phyloP scores from a whole-genome alignment of 2,888 invertebrate genomes.

The Linnaemya vulpina region DNA sequence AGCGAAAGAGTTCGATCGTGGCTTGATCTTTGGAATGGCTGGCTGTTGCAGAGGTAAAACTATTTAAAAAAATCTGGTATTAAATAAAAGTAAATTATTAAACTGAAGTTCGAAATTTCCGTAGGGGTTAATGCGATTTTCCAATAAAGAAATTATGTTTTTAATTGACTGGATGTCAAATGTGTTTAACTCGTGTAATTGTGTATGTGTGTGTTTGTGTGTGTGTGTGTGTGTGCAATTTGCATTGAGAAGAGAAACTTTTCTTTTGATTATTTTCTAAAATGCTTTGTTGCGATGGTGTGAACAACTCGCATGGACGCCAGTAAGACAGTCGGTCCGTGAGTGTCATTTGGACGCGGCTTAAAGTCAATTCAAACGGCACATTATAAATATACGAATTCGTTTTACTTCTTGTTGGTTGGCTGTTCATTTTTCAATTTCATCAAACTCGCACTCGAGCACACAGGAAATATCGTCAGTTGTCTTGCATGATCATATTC shows the following conservation, averaged over 20 bases:
- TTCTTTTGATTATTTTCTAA: constrained; percentile 49
- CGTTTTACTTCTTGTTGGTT: constrained; percentile 38
- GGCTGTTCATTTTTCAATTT: constrained; percentile 23
- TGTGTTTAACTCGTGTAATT: too few relatives aligned
- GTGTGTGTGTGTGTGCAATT: neutral
- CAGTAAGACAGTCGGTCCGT: constrained; percentile 23
- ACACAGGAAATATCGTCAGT: constrained; percentile 70
- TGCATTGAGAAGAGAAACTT: constrained; percentile 60
- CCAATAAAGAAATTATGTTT: constrained; percentile 19
- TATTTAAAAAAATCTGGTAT: too few relatives aligned
- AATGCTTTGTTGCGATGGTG: constrained; percentile 49
- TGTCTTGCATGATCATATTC: constrained; percentile 72
- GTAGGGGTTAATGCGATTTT: constrained; percentile 40
- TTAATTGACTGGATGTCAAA: constrained; percentile 60
- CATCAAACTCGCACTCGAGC: constrained; percentile 53
- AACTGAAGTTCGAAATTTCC: neutral
- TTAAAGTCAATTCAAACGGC: constrained; percentile 57
- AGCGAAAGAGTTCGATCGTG: too few relatives aligned
- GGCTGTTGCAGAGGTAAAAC: too few relatives aligned
- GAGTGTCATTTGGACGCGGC: constrained; percentile 28
- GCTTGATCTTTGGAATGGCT: too few relatives aligned
- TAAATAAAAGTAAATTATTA: too few relatives aligned
- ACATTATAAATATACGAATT: constrained; percentile 49
- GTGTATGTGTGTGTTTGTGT: too few relatives aligned
- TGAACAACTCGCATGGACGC: constrained; percentile 19